Evolutionary conservation across 2,888 invertebrate species (phyloP), one percentile per base, ranked within the genome.

Genomic region (Gari tellinella): DNA sequence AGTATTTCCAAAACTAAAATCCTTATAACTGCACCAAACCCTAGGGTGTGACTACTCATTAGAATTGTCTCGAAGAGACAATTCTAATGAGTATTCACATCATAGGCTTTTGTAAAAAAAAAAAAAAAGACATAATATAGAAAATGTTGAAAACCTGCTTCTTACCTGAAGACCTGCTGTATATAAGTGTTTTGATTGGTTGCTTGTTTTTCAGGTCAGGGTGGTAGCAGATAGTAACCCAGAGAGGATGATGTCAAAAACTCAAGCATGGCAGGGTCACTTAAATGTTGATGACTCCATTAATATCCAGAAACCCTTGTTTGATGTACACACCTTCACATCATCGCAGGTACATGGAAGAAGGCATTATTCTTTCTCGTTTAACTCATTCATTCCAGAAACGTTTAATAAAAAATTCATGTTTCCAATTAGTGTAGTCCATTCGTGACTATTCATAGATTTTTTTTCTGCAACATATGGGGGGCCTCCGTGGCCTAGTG

Each of bases 151-250:
- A 8, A 45, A n/a, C 12, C 46, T 46, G 21, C 2, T 40, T 40
- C 40, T 40, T 12, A 40, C 14, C 8, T 40, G 8, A 8, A 40
- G 8, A 40, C 14, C 40, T 15, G 10, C 14, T 15, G 8, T 15
- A 40, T 8, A 14, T 40, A 40, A 40, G 15, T 8, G 15, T 12
- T 12, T 12, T 40, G 15, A 40, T 40, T 40, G 43, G 43, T 43
- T 43, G 14, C 21, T 56, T 1, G 3, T 57, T 8, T 4, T 46
- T 8, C 73, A 91, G 91, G 91, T 91, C 23, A 77, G 91, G 19
- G 87, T 90, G 14, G 85, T 89, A 12, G 91, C 90, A 23, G 90
- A 91, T 40, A 85, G 85, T 68, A 89, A 91, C 74, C 89, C 90
- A 19, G 76, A 84, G 14, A 66, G 91, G 58, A 62, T 90, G 48